Conservation (phyloP, 2,888 invertebrate species). For the Eupithecia inturbata region DNA sequence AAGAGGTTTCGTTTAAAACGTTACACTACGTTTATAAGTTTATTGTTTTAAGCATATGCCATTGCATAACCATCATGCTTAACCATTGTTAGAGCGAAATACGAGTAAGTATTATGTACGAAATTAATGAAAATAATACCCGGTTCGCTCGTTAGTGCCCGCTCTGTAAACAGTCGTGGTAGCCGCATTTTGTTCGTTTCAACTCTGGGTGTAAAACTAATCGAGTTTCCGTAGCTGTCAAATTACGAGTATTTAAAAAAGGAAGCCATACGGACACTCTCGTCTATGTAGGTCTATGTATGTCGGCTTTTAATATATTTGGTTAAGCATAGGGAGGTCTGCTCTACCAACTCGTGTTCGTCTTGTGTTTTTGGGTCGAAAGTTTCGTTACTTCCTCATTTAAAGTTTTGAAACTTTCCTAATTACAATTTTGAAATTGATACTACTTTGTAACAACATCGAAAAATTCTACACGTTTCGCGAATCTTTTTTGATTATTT, state of each 20-base stretch:
- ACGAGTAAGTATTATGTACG: background rate
- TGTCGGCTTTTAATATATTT: background rate
- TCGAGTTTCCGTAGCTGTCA: constrained; percentile 59
- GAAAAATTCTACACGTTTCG: background rate
- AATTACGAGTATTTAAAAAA: constrained; percentile 30
- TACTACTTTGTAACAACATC: background rate
- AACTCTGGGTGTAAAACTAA: constrained; percentile 72
- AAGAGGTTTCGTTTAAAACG: background rate
- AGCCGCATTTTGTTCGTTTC: constrained; percentile 71
- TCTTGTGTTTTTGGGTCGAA: background rate
- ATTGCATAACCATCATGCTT: background rate
- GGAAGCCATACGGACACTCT: background rate
- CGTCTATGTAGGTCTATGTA: background rate
- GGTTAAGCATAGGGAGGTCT: background rate
- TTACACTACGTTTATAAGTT: background rate
- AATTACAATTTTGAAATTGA: constrained; percentile 5
- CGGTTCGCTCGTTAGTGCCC: constrained; percentile 63
- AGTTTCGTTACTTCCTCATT: constrained; percentile 6
- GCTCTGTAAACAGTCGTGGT: constrained; percentile 73
- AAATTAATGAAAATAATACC: constrained; percentile 48
- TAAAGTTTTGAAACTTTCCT: constrained; percentile 3
- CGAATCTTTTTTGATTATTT: background rate
- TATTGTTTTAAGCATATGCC: background rate
- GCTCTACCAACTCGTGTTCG: background rate
- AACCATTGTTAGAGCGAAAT: constrained; percentile 12